Evolutionary conservation across 2,113 vertebrate genomes (phyloP).

Genomic region (Mobula birostris): DNA sequence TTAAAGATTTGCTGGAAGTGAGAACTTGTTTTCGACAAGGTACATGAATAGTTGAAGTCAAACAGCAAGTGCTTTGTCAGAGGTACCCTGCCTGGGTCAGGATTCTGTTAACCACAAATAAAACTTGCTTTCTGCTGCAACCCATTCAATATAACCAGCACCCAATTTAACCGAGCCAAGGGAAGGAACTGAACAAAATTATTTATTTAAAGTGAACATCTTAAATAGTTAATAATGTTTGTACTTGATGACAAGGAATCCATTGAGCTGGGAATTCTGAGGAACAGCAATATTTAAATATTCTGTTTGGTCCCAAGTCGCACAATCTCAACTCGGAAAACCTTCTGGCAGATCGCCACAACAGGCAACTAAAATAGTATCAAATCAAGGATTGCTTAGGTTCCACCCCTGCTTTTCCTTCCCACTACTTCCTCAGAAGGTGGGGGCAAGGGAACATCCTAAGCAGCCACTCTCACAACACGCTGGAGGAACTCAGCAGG

Average conservation of each 20-base stretch:
- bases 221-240: background rate
- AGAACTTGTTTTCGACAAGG: background rate
- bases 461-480: background rate
- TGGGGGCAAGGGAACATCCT: background rate
- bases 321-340: background rate
- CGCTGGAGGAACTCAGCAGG: background rate
- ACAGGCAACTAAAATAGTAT: background rate
- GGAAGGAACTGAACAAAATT: background rate
- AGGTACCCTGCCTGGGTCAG: background rate
- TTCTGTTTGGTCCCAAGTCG: background rate
- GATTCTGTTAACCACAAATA: background rate
- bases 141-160: background rate
- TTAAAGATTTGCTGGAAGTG: background rate
- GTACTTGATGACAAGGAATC: background rate
- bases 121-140: constrained; percentile 17
- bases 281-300: background rate
- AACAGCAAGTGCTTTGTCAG: constrained; percentile 6
- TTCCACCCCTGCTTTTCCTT: background rate
- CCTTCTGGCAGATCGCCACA: background rate
- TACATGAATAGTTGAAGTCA: background rate
- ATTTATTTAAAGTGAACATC: background rate
- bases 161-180: constrained; percentile 3
- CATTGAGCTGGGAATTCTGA: background rate
- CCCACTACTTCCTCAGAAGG: background rate
- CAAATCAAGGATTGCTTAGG: background rate